A percentile compares a stretch with the other conserved stretches of the same genome.
Evolutionary conservation across 2,797 vertebrate genomes (phyloP).

Genomic region (Dromococcyx pavoninus): DNA sequence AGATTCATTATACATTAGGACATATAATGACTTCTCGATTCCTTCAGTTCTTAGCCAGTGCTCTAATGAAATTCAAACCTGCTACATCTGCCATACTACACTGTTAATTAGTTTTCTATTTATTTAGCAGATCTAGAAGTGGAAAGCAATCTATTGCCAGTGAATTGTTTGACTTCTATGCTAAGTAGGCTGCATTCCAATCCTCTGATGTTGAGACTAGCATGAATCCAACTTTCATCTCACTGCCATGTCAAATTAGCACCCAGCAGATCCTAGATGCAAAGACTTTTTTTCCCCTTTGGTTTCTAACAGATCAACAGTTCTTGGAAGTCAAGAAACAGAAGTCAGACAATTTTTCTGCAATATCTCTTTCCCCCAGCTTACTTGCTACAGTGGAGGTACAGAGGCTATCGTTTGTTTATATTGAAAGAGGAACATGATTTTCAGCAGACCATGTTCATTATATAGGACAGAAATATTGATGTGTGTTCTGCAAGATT

Average conservation of each 20-base stretch:
- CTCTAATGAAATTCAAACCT: conserved; percentile 77
- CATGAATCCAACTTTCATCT: conserved; percentile 76
- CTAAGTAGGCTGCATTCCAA: conserved; percentile 83
- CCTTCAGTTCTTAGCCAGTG: conserved; percentile 59
- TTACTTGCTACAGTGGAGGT: neutral
- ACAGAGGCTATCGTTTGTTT: neutral
- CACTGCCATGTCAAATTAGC: conserved; percentile 78
- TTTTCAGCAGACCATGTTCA: neutral
- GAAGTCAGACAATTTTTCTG: conserved; percentile 1
- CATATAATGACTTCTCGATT: conserved; percentile 31
- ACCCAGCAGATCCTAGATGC: conserved; percentile 71
- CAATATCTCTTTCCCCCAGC: neutral
- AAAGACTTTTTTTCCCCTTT: neutral
- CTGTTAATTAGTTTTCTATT: conserved; percentile 87
- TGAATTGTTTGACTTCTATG: conserved; percentile 82
- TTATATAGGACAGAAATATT: neutral
- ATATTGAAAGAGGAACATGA: neutral
- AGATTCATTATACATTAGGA: conserved; percentile 19
- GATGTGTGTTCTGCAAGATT: neutral
- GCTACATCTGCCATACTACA: conserved; percentile 67
- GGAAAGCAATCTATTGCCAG: conserved; percentile 77
- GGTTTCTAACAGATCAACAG: conserved; percentile 36
- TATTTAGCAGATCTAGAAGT: conserved; percentile 81
- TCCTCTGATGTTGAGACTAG: conserved; percentile 82
- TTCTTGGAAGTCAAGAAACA: conserved; percentile 54